Evolutionary conservation across 2,113 vertebrate genomes (phyloP), one percentile per base, ranked within the genome.

Genomic region (Nothoprocta perdicaria): DNA sequence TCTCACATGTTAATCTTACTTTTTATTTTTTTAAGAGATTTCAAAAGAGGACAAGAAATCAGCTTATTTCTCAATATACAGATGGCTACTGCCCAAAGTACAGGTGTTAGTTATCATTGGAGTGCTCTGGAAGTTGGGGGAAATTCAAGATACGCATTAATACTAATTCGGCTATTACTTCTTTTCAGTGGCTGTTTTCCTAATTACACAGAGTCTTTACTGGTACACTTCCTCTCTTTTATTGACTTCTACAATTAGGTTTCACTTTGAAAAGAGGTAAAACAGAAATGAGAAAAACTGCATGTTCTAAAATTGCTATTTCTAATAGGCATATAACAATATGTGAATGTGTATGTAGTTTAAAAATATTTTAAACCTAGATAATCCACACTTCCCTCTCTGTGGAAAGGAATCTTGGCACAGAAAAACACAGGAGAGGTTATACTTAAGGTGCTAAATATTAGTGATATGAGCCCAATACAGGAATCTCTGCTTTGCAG

Each of bases 111-210:
- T 31, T n/a, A n/a, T 17, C 40, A 40, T 31, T 57, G 63, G 22
- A 40, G 10, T 14, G 53, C 41, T 31, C 41, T 16, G 58, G 33
- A 40, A 41, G 7, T 2, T 63, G 19, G 26, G 15, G 31, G 26
- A 48, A 45, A 14, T 31, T 33, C 38, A 35, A 41, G 45, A 29
- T 19, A 29, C 0, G 0, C 27, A 50, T 46, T 52, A 15, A 21
- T 35, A 26, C 38, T 48, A 14, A 31, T 19, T 62, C 3, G 19
- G 43, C 27, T 69, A 24, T 6, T 9, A 50, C 15, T 74, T 61
- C 52, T 26, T 72, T 8, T 29, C 50, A 24, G 27, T n/a, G 45
- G 23, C 55, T 62, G 29, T 52, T 78, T 75, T 12, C 15, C 45
- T 14, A 67, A 38, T 1, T 46, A 29, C n/a, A 61, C 24, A 46